Conservation (phyloP, 2,888 invertebrate species). For the Scaptomyza caliginosa region DNA sequence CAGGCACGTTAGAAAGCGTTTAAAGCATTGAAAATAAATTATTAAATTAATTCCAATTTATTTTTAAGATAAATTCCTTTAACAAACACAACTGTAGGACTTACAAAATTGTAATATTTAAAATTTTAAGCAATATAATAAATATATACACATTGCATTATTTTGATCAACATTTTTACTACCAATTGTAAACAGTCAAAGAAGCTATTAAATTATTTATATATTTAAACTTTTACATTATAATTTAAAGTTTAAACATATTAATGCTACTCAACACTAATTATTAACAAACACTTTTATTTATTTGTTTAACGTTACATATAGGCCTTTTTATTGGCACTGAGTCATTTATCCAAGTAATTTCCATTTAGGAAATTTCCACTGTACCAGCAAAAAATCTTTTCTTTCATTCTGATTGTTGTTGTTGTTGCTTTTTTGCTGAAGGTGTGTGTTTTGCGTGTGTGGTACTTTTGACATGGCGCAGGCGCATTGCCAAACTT, state of each 20-base stretch:
- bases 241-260: neutral
- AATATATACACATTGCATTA: too few relatives aligned
- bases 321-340: neutral
- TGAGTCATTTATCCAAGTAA: neutral
- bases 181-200: neutral
- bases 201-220: neutral
- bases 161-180: neutral
- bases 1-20: too few relatives aligned
- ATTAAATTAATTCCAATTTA: too few relatives aligned
- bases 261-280: neutral
- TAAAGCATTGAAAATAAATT: too few relatives aligned
- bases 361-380: conserved; percentile 2
- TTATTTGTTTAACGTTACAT: neutral
- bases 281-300: neutral
- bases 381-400: conserved; percentile 29
- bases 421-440: neutral
- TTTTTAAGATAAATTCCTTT: too few relatives aligned
- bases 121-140: too few relatives aligned
- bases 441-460: conserved; percentile 7
- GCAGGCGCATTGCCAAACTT: conserved; percentile 61
- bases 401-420: neutral
- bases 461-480: conserved; percentile 26
- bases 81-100: too few relatives aligned
- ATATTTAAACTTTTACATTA: neutral
- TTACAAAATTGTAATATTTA: too few relatives aligned